phyloP scores from a whole-genome alignment of 2,113 vertebrate species.

The Equus quagga region DNA sequence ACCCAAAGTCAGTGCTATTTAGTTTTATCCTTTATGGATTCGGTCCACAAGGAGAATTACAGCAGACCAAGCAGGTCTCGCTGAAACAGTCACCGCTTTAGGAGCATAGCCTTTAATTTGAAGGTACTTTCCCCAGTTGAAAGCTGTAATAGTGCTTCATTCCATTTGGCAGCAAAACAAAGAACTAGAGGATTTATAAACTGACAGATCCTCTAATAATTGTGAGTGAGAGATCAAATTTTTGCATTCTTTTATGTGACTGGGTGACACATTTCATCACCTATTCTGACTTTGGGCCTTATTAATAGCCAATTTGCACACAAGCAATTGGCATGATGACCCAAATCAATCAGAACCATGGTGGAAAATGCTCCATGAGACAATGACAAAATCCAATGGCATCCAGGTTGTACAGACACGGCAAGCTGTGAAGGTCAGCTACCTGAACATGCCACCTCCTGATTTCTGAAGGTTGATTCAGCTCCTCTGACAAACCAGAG shows the following conservation, averaged over 20 bases:
- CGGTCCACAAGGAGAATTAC: slow-evolving; percentile 22
- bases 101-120: slow-evolving; percentile 61
- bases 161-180: slow-evolving; percentile 70
- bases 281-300: slow-evolving; percentile 64
- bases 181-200: slow-evolving; percentile 70
- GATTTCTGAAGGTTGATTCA: slow-evolving; percentile 1
- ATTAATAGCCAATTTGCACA: slow-evolving; percentile 66
- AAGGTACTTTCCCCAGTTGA: slow-evolving; percentile 56
- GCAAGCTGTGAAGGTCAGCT: not conserved
- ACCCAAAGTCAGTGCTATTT: slow-evolving; percentile 51
- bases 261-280: slow-evolving; percentile 54
- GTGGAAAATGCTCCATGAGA: slow-evolving; percentile 37
- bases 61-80: slow-evolving; percentile 24
- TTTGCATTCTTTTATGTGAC: slow-evolving; percentile 64
- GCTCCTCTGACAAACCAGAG: not conserved
- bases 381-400: not conserved
- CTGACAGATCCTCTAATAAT: slow-evolving; percentile 61
- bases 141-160: slow-evolving; percentile 66
- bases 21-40: slow-evolving; percentile 56
- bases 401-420: not conserved
- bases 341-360: slow-evolving; percentile 61
- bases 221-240: slow-evolving; percentile 67
- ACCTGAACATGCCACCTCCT: not conserved
- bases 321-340: slow-evolving; percentile 58
- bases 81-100: slow-evolving; percentile 57